Percentiles rank a stretch among this genome's conserved stretches.
Conservation (phyloP, 2,797 vertebrate species). For the Telmatherina bonti region DNA sequence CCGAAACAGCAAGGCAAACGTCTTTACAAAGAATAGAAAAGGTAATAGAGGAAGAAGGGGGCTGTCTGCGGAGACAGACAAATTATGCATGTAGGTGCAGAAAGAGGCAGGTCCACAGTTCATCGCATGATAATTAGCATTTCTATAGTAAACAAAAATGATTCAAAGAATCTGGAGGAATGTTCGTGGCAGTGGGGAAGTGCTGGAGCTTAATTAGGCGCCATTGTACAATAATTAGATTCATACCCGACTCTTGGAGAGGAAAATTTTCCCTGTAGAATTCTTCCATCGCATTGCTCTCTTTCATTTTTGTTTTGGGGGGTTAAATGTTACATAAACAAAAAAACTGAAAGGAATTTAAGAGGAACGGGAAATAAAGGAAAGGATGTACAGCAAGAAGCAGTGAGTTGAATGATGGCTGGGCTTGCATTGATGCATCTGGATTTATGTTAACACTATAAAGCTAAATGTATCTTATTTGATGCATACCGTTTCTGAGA, state of each 20-base stretch:
- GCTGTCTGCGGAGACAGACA: conserved; percentile 12
- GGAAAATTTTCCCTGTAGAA: conserved; percentile 53
- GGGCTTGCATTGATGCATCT: conserved; percentile 17
- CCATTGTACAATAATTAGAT: conserved; percentile 64
- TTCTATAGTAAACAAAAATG: conserved; percentile 36
- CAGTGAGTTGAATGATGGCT: background rate
- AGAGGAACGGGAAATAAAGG: conserved; percentile 19
- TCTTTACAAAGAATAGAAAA: conserved; percentile 20
- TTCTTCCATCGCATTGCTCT: conserved; percentile 24
- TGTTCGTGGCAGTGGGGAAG: conserved; percentile 38
- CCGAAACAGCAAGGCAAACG: conserved; percentile 20
- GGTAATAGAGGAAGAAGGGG: conserved; percentile 1
- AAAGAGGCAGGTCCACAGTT: conserved; percentile 36
- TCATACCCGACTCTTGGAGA: conserved; percentile 55
- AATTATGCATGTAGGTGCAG: conserved; percentile 26
- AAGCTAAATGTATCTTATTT: no score
- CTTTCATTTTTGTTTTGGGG: conserved; percentile 20
- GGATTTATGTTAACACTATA: conserved; percentile 2
- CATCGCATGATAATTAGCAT: conserved; percentile 46
- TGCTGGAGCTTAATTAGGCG: conserved; percentile 61
- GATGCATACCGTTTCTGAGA: no score
- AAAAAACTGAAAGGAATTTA: conserved; percentile 1
- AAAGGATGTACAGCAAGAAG: background rate
- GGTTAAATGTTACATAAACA: conserved; percentile 27
- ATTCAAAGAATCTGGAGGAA: conserved; percentile 54